A percentile compares a stretch with the other conserved stretches of the same genome.
These are phyloP conservation scores for Agriopis leucophaearia DNA, from an alignment of 2,888 invertebrate genomes.

Conservation along the genomic window DNA sequence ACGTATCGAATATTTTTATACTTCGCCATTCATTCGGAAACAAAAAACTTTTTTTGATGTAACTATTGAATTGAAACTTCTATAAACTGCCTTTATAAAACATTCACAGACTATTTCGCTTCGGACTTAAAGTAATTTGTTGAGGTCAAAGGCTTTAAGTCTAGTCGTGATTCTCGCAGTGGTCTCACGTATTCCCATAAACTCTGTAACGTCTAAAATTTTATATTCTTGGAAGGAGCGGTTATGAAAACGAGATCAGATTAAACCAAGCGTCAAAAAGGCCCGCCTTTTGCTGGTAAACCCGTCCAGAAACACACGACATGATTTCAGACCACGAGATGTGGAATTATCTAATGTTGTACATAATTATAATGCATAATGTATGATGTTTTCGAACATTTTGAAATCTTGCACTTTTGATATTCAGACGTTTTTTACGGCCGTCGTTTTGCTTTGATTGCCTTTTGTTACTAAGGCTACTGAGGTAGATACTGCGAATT, in stretches of 20 bases:
- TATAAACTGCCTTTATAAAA: too few relatives aligned
- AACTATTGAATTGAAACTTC: too few relatives aligned
- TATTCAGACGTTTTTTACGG: too few relatives aligned
- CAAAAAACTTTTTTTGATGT: too few relatives aligned
- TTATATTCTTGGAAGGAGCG: slow-evolving; percentile 57
- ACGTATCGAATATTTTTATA: too few relatives aligned
- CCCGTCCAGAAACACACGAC: slow-evolving; percentile 3
- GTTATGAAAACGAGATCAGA: slow-evolving; percentile 56
- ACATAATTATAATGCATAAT: too few relatives aligned
- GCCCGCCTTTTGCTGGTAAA: slow-evolving; percentile 29
- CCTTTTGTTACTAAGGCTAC: too few relatives aligned
- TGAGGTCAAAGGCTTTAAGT: slow-evolving; percentile 23
- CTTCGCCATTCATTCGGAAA: too few relatives aligned
- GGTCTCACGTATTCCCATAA: slow-evolving; percentile 58
- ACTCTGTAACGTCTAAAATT: slow-evolving; percentile 47
- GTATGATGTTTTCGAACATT: neutral
- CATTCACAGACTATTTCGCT: slow-evolving; percentile 1
- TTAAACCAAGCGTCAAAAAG: slow-evolving; percentile 38
- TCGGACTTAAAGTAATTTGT: slow-evolving; percentile 31
- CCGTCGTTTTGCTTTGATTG: too few relatives aligned
- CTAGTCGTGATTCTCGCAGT: slow-evolving; percentile 23
- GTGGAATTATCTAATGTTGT: neutral
- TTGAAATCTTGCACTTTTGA: too few relatives aligned
- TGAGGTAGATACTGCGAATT: too few relatives aligned
- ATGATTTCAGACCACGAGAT: neutral